Base-by-base conservation (phyloP, 1,140 invertebrate genomes). In the Brachionus paranguensis region DNA sequence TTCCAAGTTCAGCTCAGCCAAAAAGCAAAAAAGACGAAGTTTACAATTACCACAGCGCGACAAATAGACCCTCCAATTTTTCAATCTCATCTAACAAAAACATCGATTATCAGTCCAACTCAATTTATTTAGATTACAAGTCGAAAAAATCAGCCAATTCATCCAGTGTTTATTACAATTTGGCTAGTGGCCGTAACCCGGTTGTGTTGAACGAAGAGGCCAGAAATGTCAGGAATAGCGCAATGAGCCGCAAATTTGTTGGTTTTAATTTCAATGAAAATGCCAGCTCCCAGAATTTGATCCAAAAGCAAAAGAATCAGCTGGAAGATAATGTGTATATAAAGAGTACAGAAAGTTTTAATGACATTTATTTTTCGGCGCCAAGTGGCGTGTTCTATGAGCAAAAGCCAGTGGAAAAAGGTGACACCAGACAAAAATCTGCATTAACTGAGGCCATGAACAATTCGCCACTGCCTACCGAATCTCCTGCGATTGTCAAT, bases 151-250 rank as follows among this genome's bases (percentile, higher is more conserved):
- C 29, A 72, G 8, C 33, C 10, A 72, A 72, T 43, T 72, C 68
- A 43, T 72, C 68, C 3, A 72, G 68, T 72, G 68, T 72, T 17
- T 72, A 72, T 72, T 72, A 72, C n/a, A 72, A 72, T 72, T 72
- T 72, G 17, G 68, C 68, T 41, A 72, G 68, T 72, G n/a, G 10
- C 14, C 27, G 33, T 0, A 37, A 43, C 8, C 33, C 33, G 14
- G 33, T 24, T 43, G 37, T 41, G 14, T 20, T 41, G 1, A 33
- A 33, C 4, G 27, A 72, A 8, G 68, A 72, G 17, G 68, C n/a
- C 0, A 45, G 17, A 43, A 72, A 72, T 43, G 14, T 43, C 17
- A 37, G 68, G 6, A 72, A 72, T 72, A 72, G 33, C 5, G 37
- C 33, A 10, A 43, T n/a, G 33, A 41, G 7, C 43, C 14, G 68